These are phyloP conservation scores for Scaptomyza hsui DNA, from an alignment of 1,140 invertebrate genomes.

Conservation along the genomic window DNA sequence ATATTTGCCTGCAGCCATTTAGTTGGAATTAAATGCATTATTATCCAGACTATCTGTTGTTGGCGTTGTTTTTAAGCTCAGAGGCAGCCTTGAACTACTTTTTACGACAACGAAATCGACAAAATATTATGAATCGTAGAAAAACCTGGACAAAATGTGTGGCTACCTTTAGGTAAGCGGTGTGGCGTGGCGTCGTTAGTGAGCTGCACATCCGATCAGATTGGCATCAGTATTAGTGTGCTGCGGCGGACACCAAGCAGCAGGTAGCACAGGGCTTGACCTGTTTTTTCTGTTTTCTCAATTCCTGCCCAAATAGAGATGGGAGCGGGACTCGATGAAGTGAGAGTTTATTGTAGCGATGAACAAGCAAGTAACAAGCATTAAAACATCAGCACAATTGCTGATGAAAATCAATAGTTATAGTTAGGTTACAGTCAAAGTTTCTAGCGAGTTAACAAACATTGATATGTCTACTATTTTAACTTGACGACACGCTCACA, in stretches of 20 bases:
- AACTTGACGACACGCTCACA: background rate
- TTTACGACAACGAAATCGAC: background rate
- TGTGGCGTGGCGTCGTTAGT: constrained; percentile 35
- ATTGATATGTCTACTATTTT: no score
- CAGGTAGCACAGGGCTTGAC: constrained; percentile 47
- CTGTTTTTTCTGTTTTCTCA: constrained; percentile 51
- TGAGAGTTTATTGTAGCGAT: background rate
- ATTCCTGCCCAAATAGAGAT: constrained; percentile 40
- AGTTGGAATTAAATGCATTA: background rate
- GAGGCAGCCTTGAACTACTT: constrained; percentile 40
- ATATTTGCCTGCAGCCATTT: constrained; percentile 1
- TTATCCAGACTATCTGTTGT: background rate
- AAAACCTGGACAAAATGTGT: constrained; percentile 17
- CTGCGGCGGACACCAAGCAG: constrained; percentile 12
- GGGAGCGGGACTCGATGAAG: background rate
- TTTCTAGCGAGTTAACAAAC: no score
- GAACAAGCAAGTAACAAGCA: no score
- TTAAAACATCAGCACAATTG: no score
- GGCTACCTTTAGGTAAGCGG: constrained; percentile 38
- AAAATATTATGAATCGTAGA: constrained; percentile 15
- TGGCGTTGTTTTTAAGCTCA: background rate
- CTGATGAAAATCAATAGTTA: no score
- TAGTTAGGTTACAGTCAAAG: no score
- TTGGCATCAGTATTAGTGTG: constrained; percentile 20
- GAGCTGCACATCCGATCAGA: constrained; percentile 68